Base-by-base conservation (phyloP, 1,140 invertebrate species). In the Aleiodes sp. region DNA sequence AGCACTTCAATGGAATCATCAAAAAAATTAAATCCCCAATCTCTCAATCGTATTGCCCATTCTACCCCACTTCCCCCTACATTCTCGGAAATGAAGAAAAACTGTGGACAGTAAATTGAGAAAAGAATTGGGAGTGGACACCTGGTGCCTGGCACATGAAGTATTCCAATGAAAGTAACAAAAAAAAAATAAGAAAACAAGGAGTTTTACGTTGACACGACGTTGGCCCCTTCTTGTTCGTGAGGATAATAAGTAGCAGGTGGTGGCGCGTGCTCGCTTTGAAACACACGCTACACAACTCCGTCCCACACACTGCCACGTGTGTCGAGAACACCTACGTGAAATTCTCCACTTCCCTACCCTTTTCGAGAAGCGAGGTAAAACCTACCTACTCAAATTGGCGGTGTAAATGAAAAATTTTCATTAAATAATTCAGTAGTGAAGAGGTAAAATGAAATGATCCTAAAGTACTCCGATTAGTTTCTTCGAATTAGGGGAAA, bases 81-180 rank as follows among this genome's bases (percentile, higher is more conserved):
- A n/a, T n/a, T n/a, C n/a, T n/a, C n/a, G n/a, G 46, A 24, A 19
- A 35, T 6, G 31, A 24, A 52, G 1, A 12, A 65, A 28, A 31
- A 68, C 57, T 14, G 37, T 35, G 37, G 10, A 62, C 19, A 75
- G 74, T 79, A 82, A 78, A 80, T 82, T 78, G 74, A 74, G 70
- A 6, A 8, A 8, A 24, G 46, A 12, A 9, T 2, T 52, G 26
- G 12, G 46, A 16, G 7, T 16, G 46, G 26, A 52, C 46, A 52
- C 46, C 46, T 24, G 46, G 46, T 52, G 46, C 19, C 26, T 26
- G 46, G 46, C 46, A 52, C 46, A 52, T 52, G 12, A 52, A 52
- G 19, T 52, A 6, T 21, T 6, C 21, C 46, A 52, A 24, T 52
- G 41, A 52, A 24, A 52, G 19, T 43, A 43, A 43, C 8, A 52